Conservation (phyloP, 2,113 vertebrate species). For the Chionis minor region DNA sequence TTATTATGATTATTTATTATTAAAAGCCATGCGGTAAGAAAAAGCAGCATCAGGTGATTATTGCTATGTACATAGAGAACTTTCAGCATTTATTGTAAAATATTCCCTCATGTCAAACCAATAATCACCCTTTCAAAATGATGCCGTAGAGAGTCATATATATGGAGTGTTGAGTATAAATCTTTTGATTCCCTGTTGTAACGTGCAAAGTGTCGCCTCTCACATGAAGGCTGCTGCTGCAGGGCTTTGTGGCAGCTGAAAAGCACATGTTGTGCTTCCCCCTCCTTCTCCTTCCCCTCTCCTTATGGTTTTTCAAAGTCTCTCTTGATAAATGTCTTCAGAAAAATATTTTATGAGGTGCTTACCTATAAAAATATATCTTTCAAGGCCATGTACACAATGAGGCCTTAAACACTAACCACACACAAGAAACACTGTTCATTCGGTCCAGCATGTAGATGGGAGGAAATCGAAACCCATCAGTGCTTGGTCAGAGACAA, state of each 20-base stretch:
- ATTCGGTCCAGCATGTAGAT: neutral
- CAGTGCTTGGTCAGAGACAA: neutral
- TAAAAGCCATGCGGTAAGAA: neutral
- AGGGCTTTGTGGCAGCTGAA: constrained; percentile 79
- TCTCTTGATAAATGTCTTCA: constrained; percentile 78
- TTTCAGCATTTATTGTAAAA: constrained; percentile 80
- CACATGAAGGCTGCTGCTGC: constrained; percentile 51
- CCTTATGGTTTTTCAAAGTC: constrained; percentile 69
- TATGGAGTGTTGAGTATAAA: constrained; percentile 78
- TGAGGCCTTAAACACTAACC: constrained; percentile 60
- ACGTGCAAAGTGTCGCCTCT: constrained; percentile 70
- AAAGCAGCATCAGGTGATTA: constrained; percentile 77
- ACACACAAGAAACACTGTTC: constrained; percentile 41
- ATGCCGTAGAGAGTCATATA: constrained; percentile 72
- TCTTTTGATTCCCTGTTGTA: constrained; percentile 79
- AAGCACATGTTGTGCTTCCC: constrained; percentile 78
- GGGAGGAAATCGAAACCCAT: neutral
- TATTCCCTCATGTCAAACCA: constrained; percentile 75
- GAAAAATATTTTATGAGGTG: constrained; percentile 77
- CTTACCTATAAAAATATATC: constrained; percentile 75
- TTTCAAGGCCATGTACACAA: constrained; percentile 48
- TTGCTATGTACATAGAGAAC: constrained; percentile 69
- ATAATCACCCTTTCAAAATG: constrained; percentile 82
- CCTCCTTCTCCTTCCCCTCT: neutral
- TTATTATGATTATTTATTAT: constrained; percentile 42